phyloP scores from a whole-genome alignment of 2,797 vertebrate species.

The Taenioides sp. region DNA sequence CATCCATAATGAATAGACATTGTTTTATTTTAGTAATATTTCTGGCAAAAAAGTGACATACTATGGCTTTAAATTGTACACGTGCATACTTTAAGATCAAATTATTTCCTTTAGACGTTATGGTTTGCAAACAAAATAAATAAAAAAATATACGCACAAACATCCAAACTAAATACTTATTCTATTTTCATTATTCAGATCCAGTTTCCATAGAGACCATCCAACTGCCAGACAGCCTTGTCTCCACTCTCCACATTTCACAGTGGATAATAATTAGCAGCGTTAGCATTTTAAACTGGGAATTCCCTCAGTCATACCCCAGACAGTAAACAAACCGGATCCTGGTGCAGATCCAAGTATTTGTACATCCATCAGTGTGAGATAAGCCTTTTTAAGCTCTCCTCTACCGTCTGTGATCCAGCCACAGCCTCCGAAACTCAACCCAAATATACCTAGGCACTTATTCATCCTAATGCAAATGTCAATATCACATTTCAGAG shows the following conservation, averaged over 20 bases:
- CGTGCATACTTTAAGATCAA: no score
- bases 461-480: slow-evolving; percentile 23
- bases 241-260: not conserved
- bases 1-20: no score
- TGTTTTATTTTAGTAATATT: no score
- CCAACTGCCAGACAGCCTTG: not conserved
- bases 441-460: slow-evolving; percentile 4
- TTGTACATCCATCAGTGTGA: slow-evolving; percentile 35
- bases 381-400: slow-evolving; percentile 59
- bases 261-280: slow-evolving; percentile 27
- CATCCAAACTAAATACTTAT: not conserved
- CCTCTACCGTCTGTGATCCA: slow-evolving; percentile 33
- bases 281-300: slow-evolving; percentile 25
- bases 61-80: no score
- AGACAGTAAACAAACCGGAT: slow-evolving; percentile 44
- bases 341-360: slow-evolving; percentile 25
- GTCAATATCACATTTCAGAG: slow-evolving; percentile 15
- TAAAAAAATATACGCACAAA: no score
- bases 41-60: no score
- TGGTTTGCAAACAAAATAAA: no score
- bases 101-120: no score
- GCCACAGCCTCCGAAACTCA: not conserved
- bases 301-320: slow-evolving; percentile 7
- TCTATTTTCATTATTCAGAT: not conserved
- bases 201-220: not conserved